Percentiles rank a stretch among this genome's conserved stretches.
Conservation (phyloP, 2,113 vertebrate species). For the Ochotona princeps region DNA sequence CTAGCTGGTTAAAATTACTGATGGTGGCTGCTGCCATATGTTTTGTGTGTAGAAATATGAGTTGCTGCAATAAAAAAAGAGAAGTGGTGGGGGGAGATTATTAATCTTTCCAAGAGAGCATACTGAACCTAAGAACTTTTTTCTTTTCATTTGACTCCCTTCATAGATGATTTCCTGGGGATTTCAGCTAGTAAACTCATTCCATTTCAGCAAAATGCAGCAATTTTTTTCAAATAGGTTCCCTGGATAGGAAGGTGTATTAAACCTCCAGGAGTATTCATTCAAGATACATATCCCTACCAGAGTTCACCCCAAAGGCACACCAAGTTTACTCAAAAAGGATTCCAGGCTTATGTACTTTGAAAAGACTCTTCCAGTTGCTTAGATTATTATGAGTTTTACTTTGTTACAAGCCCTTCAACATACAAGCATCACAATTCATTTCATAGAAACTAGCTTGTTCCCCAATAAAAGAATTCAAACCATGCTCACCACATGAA, state of each 20-base stretch:
- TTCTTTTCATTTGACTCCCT: slow-evolving; percentile 42
- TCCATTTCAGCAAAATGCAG: background rate
- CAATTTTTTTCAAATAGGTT: slow-evolving; percentile 39
- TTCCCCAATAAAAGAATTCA: slow-evolving; percentile 2
- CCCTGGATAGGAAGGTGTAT: background rate
- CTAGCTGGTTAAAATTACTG: background rate
- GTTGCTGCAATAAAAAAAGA: background rate
- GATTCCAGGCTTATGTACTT: background rate
- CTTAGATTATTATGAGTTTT: background rate
- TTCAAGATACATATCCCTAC: background rate
- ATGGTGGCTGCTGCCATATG: background rate
- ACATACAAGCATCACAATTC: background rate
- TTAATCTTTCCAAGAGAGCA: background rate
- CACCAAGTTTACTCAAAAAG: background rate
- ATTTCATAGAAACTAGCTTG: background rate
- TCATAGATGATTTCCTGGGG: slow-evolving; percentile 22
- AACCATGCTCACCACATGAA: background rate
- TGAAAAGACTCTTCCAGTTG: background rate
- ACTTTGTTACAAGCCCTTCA: background rate
- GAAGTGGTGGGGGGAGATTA: background rate
- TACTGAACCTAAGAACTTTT: slow-evolving; percentile 18
- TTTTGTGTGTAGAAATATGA: slow-evolving; percentile 28
- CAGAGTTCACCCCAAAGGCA: background rate
- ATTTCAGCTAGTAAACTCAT: slow-evolving; percentile 10
- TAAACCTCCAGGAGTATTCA: background rate